Percentiles rank a stretch among this genome's conserved stretches.
Conservation (phyloP, 1,140 invertebrate genomes). For the Mylabris phalerata region DNA sequence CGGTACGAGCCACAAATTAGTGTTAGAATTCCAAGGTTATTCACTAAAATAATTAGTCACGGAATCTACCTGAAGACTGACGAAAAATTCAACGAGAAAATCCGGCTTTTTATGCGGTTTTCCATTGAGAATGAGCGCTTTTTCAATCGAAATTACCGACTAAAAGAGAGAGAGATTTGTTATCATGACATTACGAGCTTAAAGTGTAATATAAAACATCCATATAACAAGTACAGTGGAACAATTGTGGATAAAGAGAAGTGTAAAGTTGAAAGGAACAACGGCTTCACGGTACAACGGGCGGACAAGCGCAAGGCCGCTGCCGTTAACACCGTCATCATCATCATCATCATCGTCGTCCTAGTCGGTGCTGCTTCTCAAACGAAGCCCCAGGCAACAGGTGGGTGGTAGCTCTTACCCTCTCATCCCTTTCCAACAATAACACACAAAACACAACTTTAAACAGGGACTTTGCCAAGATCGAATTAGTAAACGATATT, state of each 20-base stretch:
- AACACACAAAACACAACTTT: slow-evolving; percentile 2
- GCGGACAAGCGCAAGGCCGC: slow-evolving; percentile 14
- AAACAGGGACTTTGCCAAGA: slow-evolving; percentile 5
- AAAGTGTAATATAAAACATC: not conserved
- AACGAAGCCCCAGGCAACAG: slow-evolving; percentile 14
- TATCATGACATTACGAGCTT: slow-evolving; percentile 11
- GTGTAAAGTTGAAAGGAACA: slow-evolving; percentile 8
- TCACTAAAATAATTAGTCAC: too few relatives aligned
- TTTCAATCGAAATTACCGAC: too few relatives aligned
- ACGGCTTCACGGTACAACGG: slow-evolving; percentile 9
- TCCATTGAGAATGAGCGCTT: too few relatives aligned
- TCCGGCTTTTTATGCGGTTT: too few relatives aligned
- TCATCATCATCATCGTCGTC: too few relatives aligned
- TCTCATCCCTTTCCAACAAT: slow-evolving; percentile 3
- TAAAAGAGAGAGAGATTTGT: not conserved
- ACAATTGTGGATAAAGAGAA: not conserved
- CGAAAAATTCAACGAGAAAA: too few relatives aligned
- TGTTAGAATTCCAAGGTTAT: too few relatives aligned
- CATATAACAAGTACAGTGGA: not conserved
- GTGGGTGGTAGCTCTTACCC: slow-evolving; percentile 1
- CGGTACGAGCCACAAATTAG: too few relatives aligned
- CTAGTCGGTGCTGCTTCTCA: too few relatives aligned
- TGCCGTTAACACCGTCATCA: too few relatives aligned
- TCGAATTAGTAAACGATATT: not conserved
- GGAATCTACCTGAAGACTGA: too few relatives aligned